Conservation (phyloP, 2,113 vertebrate species). For the Chaetodon auriga region DNA sequence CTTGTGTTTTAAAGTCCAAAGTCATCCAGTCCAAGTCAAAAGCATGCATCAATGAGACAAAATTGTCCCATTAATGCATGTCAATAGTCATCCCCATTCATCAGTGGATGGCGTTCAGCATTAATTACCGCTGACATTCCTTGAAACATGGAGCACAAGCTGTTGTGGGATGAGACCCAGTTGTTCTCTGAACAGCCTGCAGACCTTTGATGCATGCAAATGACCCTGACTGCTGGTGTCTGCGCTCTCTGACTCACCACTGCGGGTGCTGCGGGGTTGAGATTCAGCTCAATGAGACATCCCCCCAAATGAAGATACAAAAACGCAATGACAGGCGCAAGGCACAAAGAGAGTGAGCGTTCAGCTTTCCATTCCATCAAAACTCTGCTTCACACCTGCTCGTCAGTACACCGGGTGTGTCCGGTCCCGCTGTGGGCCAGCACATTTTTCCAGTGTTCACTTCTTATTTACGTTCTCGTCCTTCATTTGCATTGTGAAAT, state of each 20-base stretch:
- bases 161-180: not conserved
- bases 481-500: not conserved
- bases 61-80: too few species aligned
- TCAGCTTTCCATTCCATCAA: not conserved
- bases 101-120: not conserved
- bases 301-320: not conserved
- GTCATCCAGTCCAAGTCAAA: too few species aligned
- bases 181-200: not conserved
- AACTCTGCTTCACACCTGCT: not conserved
- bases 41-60: too few species aligned
- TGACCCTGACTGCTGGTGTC: not conserved
- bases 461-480: not conserved
- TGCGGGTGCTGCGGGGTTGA: not conserved
- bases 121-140: not conserved
- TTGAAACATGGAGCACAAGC: too few species aligned
- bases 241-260: conserved; percentile 33
- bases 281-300: not conserved
- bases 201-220: conserved; percentile 23
- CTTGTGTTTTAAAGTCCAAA: too few species aligned
- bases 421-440: not conserved
- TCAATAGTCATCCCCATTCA: not conserved
- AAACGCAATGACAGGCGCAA: not conserved
- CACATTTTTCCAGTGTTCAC: not conserved
- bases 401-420: not conserved
- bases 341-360: not conserved